These are phyloP conservation scores for Epizoanthus ramosus DNA, from an alignment of 92 coral and sea anemone species.

Conservation along the genomic window DNA sequence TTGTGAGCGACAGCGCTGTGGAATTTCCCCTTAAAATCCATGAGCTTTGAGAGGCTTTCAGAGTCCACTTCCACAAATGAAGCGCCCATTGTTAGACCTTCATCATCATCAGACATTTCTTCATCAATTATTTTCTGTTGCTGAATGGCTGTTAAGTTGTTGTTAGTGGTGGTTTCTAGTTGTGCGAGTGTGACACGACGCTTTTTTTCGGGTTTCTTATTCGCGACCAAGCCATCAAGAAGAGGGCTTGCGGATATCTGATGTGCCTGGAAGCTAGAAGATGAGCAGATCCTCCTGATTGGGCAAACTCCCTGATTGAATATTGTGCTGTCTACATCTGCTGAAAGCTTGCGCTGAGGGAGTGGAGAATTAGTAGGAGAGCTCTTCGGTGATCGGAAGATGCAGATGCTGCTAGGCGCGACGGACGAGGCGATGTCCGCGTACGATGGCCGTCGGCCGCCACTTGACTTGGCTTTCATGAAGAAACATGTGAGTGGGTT, in stretches of 20 bases:
- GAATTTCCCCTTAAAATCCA: slow-evolving; percentile 53
- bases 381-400: slow-evolving; percentile 87
- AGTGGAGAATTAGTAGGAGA: slow-evolving; percentile 79
- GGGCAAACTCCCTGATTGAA: slow-evolving; percentile 16
- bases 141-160: slow-evolving; percentile 11
- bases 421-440: slow-evolving; percentile 85
- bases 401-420: slow-evolving; percentile 88
- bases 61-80: slow-evolving; percentile 62
- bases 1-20: slow-evolving; percentile 15
- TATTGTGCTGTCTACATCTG: neutral
- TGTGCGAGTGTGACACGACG: slow-evolving; percentile 60
- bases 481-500: slow-evolving; percentile 94
- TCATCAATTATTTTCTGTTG: slow-evolving; percentile 25
- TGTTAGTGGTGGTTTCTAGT: slow-evolving; percentile 38
- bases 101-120: slow-evolving; percentile 1
- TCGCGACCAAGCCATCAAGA: slow-evolving; percentile 13
- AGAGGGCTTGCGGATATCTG: slow-evolving; percentile 8
- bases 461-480: slow-evolving; percentile 67
- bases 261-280: slow-evolving; percentile 5
- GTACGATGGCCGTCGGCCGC: slow-evolving; percentile 67
- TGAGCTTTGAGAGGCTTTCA: slow-evolving; percentile 53
- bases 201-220: slow-evolving; percentile 31
- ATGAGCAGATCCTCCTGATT: slow-evolving; percentile 17
- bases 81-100: slow-evolving; percentile 46
- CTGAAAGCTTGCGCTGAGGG: slow-evolving; percentile 46